These are phyloP conservation scores for Brachypalpus laphriformis DNA, from an alignment of 2,888 invertebrate genomes.

Conservation along the genomic window DNA sequence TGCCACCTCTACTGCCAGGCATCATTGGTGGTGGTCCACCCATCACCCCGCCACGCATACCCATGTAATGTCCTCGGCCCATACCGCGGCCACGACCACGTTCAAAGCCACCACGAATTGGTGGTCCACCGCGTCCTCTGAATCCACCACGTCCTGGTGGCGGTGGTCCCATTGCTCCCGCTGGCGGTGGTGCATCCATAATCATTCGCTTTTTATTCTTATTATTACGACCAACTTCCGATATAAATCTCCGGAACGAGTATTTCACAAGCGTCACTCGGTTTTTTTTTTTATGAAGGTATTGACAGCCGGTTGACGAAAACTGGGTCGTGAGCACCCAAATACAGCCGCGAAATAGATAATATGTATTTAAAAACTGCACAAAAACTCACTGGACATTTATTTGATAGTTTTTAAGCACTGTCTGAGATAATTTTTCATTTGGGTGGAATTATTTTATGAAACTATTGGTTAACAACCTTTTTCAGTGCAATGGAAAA, in stretches of 20 bases:
- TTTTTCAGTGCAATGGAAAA: constrained; percentile 54
- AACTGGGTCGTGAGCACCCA: not conserved
- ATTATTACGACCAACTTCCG: not conserved
- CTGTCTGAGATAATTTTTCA: not conserved
- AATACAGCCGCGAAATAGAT: not conserved
- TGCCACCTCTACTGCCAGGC: constrained; percentile 80
- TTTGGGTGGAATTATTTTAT: not conserved
- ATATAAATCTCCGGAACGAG: not conserved
- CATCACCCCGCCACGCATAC: constrained; percentile 78
- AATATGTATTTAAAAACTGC: constrained; percentile 5
- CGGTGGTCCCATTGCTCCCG: constrained; percentile 76
- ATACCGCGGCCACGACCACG: constrained; percentile 82
- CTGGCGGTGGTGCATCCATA: constrained; percentile 76
- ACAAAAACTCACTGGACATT: constrained; percentile 28
- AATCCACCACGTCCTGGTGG: constrained; percentile 81
- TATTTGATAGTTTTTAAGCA: constrained; percentile 2
- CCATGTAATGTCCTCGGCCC: constrained; percentile 82
- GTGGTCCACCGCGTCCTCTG: constrained; percentile 80
- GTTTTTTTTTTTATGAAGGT: not conserved
- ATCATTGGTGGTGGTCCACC: constrained; percentile 75
- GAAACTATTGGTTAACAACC: constrained; percentile 15
- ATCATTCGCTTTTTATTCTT: constrained; percentile 6
- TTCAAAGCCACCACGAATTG: constrained; percentile 81
- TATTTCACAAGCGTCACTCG: constrained; percentile 45
- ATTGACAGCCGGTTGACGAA: constrained; percentile 41